These are phyloP conservation scores for Myotis myotis DNA, from an alignment of 2,797 vertebrate genomes.

Conservation along the genomic window DNA sequence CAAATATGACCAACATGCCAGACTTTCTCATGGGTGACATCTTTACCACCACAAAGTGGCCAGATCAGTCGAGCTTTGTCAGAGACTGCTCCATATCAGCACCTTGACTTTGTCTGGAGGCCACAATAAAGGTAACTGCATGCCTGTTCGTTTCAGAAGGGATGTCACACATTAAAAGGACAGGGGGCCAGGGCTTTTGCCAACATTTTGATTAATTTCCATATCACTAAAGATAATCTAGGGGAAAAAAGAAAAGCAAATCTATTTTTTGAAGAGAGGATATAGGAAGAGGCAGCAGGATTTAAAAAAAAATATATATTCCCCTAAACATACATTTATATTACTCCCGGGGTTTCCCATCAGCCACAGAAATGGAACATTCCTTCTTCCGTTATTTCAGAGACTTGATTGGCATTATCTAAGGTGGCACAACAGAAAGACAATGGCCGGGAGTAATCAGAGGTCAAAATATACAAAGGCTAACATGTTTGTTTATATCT, in stretches of 20 bases:
- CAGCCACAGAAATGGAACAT: slow-evolving; percentile 40
- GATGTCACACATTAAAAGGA: not conserved
- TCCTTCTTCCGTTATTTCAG: slow-evolving; percentile 22
- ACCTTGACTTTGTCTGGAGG: slow-evolving; percentile 39
- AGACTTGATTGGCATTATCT: slow-evolving; percentile 54
- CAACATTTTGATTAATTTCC: slow-evolving; percentile 34
- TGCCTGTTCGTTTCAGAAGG: not conserved
- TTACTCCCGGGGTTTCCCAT: slow-evolving; percentile 30
- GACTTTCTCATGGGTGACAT: not conserved
- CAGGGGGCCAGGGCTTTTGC: slow-evolving; percentile 15
- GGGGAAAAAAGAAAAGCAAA: slow-evolving; percentile 10
- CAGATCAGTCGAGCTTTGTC: not conserved
- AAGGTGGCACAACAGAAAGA: slow-evolving; percentile 43
- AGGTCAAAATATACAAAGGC: slow-evolving; percentile 82
- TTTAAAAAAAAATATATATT: not conserved
- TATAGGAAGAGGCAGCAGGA: not conserved
- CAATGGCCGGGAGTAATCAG: slow-evolving; percentile 54
- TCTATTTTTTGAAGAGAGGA: slow-evolving; percentile 1
- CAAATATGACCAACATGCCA: not conserved
- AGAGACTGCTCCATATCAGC: not conserved
- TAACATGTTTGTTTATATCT: slow-evolving; percentile 83
- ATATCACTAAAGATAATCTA: slow-evolving; percentile 35
- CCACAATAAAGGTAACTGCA: not conserved
- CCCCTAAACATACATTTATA: slow-evolving; percentile 9
- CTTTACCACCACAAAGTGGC: not conserved